Percentiles rank a stretch among this genome's conserved stretches.
Evolutionary conservation across 1,140 invertebrate genomes (phyloP).

Genomic region (Trichoplusia ni): DNA sequence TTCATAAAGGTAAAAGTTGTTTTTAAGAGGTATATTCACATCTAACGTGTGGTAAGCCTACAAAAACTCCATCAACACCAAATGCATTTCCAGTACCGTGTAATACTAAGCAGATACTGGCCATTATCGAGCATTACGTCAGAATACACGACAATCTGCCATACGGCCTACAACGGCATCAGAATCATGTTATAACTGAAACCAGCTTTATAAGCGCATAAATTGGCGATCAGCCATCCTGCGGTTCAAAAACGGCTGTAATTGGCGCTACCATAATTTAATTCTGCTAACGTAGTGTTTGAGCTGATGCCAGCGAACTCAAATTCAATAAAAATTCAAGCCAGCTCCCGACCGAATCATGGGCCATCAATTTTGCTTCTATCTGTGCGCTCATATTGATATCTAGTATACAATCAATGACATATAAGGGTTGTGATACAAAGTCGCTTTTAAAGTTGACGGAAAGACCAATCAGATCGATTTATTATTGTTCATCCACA

Average conservation of each 20-base stretch:
- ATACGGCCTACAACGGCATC: constrained; percentile 13
- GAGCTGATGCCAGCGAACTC: constrained; percentile 63
- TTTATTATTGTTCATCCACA: too few species aligned
- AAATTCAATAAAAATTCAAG: constrained; percentile 70
- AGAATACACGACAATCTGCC: constrained; percentile 1
- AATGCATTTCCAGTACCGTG: too few species aligned
- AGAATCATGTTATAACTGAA: constrained; percentile 50
- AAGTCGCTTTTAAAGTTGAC: background rate
- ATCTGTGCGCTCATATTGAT: constrained; percentile 12
- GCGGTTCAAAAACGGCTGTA: constrained; percentile 71
- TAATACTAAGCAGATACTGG: too few species aligned
- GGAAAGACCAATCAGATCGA: too few species aligned
- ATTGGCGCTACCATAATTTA: constrained; percentile 74
- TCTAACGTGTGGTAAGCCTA: too few species aligned
- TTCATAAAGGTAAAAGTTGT: too few species aligned
- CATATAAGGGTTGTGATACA: background rate
- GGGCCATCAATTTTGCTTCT: constrained; percentile 53
- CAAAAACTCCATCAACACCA: too few species aligned
- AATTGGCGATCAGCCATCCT: constrained; percentile 67
- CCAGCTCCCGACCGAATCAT: constrained; percentile 45
- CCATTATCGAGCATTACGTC: background rate
- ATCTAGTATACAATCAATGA: constrained; percentile 11
- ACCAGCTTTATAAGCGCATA: constrained; percentile 52
- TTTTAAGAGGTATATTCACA: too few species aligned
- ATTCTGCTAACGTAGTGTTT: constrained; percentile 72